Percentiles rank a stretch among this genome's conserved stretches.
Conservation (phyloP, 2,888 invertebrate genomes). For the Amphipoea lucens region DNA sequence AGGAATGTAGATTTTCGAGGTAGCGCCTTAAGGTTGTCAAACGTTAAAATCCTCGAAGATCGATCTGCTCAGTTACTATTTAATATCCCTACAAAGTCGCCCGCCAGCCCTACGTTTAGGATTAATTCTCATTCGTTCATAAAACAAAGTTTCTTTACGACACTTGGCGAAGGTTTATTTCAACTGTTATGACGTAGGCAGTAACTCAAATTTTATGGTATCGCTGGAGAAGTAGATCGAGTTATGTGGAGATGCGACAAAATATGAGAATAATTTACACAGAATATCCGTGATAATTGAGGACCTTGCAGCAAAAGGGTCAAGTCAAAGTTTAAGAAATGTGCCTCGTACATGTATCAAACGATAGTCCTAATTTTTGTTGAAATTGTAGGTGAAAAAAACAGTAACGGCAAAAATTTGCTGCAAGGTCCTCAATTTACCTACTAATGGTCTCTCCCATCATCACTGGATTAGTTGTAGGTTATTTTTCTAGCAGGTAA, state of each 20-base stretch:
- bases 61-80: constrained; percentile 7
- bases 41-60: neutral
- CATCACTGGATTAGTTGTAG: neutral
- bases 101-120: constrained; percentile 44
- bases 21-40: constrained; percentile 8
- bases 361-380: too few relatives aligned
- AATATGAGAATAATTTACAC: neutral
- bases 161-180: constrained; percentile 50
- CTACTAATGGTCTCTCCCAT: neutral
- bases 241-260: neutral
- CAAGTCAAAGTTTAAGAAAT: too few relatives aligned
- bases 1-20: too few relatives aligned
- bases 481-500: neutral
- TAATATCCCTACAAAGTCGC: constrained; percentile 3
- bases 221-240: constrained; percentile 18
- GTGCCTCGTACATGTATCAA: too few relatives aligned
- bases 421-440: too few relatives aligned
- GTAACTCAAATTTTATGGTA: constrained; percentile 56
- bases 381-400: too few relatives aligned
- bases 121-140: constrained; percentile 57
- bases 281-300: too few relatives aligned
- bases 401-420: too few relatives aligned
- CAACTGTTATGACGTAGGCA: constrained; percentile 30
- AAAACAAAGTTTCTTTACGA: constrained; percentile 63
- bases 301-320: too few relatives aligned